These are phyloP conservation scores for Lycodopsis pacificus DNA, from an alignment of 2,797 vertebrate genomes.

Conservation along the genomic window DNA sequence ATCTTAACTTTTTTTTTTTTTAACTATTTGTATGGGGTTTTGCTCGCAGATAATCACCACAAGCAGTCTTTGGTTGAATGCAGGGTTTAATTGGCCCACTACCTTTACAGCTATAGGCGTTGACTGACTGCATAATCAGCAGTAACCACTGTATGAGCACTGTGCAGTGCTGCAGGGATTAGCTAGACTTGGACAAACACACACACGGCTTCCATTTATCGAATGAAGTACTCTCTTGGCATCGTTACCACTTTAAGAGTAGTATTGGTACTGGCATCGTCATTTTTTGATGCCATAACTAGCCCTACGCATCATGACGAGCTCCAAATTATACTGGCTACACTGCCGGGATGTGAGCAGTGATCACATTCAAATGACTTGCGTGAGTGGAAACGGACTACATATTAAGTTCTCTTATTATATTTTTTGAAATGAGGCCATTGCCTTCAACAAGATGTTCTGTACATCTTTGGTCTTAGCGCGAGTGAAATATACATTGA, in stretches of 20 bases:
- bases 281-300: too few species aligned
- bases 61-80: background rate
- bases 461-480: conserved; percentile 6
- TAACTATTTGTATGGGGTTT: background rate
- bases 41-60: background rate
- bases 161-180: background rate
- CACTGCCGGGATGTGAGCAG: conserved; percentile 14
- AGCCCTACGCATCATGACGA: conserved; percentile 8
- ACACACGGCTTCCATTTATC: background rate
- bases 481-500: conserved; percentile 18
- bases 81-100: background rate
- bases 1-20: too few species aligned
- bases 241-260: background rate
- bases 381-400: conserved; percentile 13
- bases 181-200: background rate
- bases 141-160: background rate
- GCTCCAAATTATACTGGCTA: conserved; percentile 7
- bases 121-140: background rate
- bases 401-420: background rate
- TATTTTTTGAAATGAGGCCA: background rate
- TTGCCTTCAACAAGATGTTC: conserved; percentile 11
- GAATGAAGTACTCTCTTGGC: background rate
- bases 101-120: background rate
- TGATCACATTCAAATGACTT: conserved; percentile 42
- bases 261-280: background rate